phyloP scores from a whole-genome alignment of 2,113 vertebrate genomes.

The Verasper variegatus region DNA sequence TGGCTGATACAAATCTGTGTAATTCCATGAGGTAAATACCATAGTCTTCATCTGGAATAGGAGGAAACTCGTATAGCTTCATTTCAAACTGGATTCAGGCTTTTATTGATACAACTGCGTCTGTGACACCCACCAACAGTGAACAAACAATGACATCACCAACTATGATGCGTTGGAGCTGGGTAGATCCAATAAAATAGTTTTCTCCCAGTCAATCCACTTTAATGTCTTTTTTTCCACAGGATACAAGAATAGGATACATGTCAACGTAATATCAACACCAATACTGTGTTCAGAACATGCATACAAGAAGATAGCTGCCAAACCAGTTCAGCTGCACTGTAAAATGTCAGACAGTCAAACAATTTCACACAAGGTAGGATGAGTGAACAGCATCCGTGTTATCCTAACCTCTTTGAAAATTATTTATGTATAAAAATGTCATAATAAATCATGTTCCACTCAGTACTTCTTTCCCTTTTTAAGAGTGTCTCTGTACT shows the following conservation, averaged over 20 bases:
- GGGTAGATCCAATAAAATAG: conserved; percentile 46
- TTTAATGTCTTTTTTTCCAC: conserved; percentile 52
- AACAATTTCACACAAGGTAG: conserved; percentile 40
- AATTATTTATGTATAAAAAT: background rate
- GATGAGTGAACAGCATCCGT: conserved; percentile 29
- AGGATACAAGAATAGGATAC: conserved; percentile 46
- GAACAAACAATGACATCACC: conserved; percentile 12
- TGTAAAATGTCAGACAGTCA: conserved; percentile 31
- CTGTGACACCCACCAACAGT: background rate
- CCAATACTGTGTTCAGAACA: conserved; percentile 31
- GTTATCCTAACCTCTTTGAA: background rate
- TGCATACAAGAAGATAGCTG: conserved; percentile 39
- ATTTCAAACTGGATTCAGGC: background rate
- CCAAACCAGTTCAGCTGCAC: conserved; percentile 44
- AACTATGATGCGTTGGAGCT: conserved; percentile 6
- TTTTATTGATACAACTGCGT: background rate
- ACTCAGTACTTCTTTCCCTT: background rate
- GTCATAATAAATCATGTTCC: conserved; percentile 22
- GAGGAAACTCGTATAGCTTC: conserved; percentile 45
- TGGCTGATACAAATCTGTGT: background rate
- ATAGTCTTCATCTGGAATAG: conserved; percentile 19
- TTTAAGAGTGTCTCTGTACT: conserved; percentile 53
- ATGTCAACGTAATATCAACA: conserved; percentile 40
- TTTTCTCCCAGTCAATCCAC: conserved; percentile 20
- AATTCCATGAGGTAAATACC: conserved; percentile 15